Base-by-base conservation (phyloP, 2,113 vertebrate genomes). In the Cololabis saira region DNA sequence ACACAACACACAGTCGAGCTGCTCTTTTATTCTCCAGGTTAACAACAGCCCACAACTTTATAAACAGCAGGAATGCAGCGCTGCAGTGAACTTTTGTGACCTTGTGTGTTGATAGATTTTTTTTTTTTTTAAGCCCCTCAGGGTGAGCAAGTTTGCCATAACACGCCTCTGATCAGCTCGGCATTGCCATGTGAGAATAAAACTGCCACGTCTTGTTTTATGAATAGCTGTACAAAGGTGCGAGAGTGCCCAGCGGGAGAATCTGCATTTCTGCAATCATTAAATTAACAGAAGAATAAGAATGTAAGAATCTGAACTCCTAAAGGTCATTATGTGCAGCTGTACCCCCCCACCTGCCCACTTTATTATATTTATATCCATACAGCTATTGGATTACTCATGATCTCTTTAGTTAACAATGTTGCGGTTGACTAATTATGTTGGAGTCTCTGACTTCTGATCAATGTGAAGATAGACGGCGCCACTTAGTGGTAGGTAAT, bases 401-500 rank as follows among this genome's bases (percentile, higher is more conserved):
- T 37, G 3, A 37, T 37, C 33, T 11, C 33, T 37, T 3, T 11
- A 37, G 33, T 37, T 37, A 1, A 37, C 6, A 37, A 9, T 11
- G 33, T 37, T 11, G 6, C 10, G 24, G 10, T 47, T 10, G 11
- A 47, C 15, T 45, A 9, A 6, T 18, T 16, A 45, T n/a, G 6
- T 8, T n/a, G 43, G 5, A 44, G 13, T 5, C 17, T n/a, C 17
- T 17, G 24, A 16, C 12, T 17, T 19, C 14, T 61, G 53, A 18
- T 21, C 17, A 6, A 13, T 3, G 21, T 55, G 16, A 71, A 47
- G 13, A 12, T 14, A 67, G 61, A 74, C 43, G 19, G 17, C 67
- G 52, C 74, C 85, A 86, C 63, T 76, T 4, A 24, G 78, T 85
- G 87, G 85, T 64, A 1, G 18, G 18, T 43, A 7, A 11, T 0